Percentiles rank a stretch among this genome's conserved stretches.
phyloP scores from a whole-genome alignment of 2,888 invertebrate genomes.

The Cantharis rufa region DNA sequence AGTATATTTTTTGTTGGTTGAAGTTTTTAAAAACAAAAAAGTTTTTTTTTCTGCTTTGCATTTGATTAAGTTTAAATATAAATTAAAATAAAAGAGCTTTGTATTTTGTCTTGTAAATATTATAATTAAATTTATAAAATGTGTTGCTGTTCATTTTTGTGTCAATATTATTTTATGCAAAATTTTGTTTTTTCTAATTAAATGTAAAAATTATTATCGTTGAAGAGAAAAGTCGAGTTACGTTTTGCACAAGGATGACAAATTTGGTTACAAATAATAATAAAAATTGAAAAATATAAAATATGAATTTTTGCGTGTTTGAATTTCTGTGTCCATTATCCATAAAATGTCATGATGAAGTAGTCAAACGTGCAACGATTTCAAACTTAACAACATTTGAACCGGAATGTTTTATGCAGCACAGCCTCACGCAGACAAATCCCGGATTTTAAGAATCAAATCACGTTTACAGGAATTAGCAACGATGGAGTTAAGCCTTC shows the following conservation, averaged over 20 bases:
- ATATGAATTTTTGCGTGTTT: slow-evolving; percentile 24
- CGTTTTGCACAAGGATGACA: background rate
- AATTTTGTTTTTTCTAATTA: too few relatives aligned
- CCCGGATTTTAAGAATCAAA: slow-evolving; percentile 35
- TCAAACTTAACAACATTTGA: slow-evolving; percentile 26
- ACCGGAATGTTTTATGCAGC: slow-evolving; percentile 40
- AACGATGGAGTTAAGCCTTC: slow-evolving; percentile 39
- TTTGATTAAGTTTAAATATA: background rate
- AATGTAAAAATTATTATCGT: too few relatives aligned
- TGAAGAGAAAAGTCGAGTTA: too few relatives aligned
- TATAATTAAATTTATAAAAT: background rate
- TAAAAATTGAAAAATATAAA: slow-evolving; percentile 4
- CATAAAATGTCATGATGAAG: slow-evolving; percentile 32
- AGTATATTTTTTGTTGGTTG: too few relatives aligned
- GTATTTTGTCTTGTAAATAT: background rate
- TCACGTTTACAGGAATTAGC: slow-evolving; percentile 39
- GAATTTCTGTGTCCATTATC: slow-evolving; percentile 30
- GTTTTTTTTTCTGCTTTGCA: too few relatives aligned
- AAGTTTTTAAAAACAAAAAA: too few relatives aligned
- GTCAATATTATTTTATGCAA: too few relatives aligned
- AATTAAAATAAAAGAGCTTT: background rate
- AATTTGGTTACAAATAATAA: background rate
- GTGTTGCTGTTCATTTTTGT: too few relatives aligned
- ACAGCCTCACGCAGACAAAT: slow-evolving; percentile 35
- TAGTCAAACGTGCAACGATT: slow-evolving; percentile 30